Evolutionary conservation across 2,888 invertebrate genomes (phyloP).

Genomic region (Anodontia alba): DNA sequence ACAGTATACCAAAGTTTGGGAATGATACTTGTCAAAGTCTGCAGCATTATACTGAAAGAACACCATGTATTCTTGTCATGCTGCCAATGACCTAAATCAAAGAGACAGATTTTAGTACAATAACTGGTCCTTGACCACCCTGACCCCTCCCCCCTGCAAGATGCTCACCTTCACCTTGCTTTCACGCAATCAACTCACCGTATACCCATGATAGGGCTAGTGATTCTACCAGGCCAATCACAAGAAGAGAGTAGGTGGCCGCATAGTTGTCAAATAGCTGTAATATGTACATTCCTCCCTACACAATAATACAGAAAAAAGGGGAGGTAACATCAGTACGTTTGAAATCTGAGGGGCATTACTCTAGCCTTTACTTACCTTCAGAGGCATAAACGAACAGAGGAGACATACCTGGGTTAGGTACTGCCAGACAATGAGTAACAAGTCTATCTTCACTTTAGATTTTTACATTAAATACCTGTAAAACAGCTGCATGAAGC

Average conservation of each 20-base stretch:
- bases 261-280: constrained; percentile 86
- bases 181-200: constrained; percentile 80
- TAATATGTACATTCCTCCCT: constrained; percentile 86
- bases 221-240: constrained; percentile 87
- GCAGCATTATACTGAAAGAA: neutral
- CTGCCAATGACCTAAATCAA: constrained; percentile 10
- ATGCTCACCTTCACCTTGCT: constrained; percentile 42
- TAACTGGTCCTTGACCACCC: neutral
- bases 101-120: constrained; percentile 12
- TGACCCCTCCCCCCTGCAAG: constrained; percentile 5
- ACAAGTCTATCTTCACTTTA: no score
- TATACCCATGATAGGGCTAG: constrained; percentile 86
- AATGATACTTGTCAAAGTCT: constrained; percentile 5
- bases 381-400: constrained; percentile 9
- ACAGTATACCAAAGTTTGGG: neutral
- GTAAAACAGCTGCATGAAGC: no score
- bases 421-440: neutral
- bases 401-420: neutral
- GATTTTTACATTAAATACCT: no score
- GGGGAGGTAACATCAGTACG: constrained; percentile 14
- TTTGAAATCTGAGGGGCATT: constrained; percentile 7
- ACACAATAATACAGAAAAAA: constrained; percentile 60
- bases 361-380: constrained; percentile 38
- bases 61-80: constrained; percentile 9
- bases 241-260: constrained; percentile 86